Percentiles rank a stretch among this genome's conserved stretches.
phyloP scores from a whole-genome alignment of 2,797 vertebrate genomes.

The Glyptemys insculpta region DNA sequence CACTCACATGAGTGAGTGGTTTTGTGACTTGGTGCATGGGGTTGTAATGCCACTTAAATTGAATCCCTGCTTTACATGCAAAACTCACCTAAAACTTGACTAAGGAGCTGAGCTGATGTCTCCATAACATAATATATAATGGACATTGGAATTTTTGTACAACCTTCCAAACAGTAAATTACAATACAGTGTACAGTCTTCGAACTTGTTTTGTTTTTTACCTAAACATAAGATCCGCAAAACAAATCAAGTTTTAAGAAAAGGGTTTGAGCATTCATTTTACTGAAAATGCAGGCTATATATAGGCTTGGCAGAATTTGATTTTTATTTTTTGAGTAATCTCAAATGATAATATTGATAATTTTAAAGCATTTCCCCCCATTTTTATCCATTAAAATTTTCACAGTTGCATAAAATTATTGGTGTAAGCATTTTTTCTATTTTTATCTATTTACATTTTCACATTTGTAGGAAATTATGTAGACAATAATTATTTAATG shows the following conservation, averaged over 20 bases:
- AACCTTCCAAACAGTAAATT: neutral
- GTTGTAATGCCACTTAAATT: neutral
- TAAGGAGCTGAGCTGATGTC: neutral
- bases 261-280: neutral
- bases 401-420: neutral
- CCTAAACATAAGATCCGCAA: neutral
- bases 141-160: neutral
- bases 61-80: neutral
- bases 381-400: neutral
- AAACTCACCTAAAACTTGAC: neutral
- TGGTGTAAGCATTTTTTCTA: neutral
- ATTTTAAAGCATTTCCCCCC: neutral
- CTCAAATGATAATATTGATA: neutral
- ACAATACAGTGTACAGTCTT: neutral
- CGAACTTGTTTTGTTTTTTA: neutral
- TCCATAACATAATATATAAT: neutral
- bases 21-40: no score
- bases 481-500: neutral
- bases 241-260: neutral
- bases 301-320: neutral
- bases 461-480: neutral
- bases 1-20: no score
- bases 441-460: neutral
- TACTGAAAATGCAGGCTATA: neutral
- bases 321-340: neutral